Evolutionary conservation across 2,888 invertebrate genomes (phyloP), one percentile per base, ranked within the genome.

Genomic region (Oxytorus armatus): DNA sequence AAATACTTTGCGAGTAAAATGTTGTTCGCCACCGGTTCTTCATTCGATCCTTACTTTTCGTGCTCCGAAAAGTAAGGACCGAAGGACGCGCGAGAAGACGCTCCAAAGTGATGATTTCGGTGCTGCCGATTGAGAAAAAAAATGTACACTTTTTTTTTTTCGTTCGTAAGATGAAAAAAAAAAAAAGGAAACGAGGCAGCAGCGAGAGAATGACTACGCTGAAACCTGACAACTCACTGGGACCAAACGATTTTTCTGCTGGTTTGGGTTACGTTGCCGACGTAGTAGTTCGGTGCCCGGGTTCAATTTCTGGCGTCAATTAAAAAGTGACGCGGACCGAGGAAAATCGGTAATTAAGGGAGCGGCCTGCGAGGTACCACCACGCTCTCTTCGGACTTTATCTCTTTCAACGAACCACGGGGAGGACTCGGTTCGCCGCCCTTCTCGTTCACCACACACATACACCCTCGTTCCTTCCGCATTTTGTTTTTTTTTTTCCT

Each of bases 241-340:
- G 77, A 74, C 76, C 70, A 47, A 39, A 79, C 55, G 44, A 59
- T 77, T 57, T 63, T 18, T 42, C 70, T 53, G 69, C 39, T 68
- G 65, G 16, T 33, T n/a, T 42, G 57, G 44, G 21, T 57, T 36
- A 47, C 63, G 68, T 68, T 69, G 78, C 57, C 69, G n/a, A 47
- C 57, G 69, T 47, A 47, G 65, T 47, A 47, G 65, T 29, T 11
- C 33, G 47, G 11, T 23, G 49, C 25, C 25, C n/a, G 23, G 74
- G 83, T 90, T 89, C 89, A 89, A 91, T 91, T 90, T 90, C 90
- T 90, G 89, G 90, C 88, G 90, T 91, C 90, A 90, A 90, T 91
- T 90, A 90, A 90, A 91, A 91, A 90, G 90, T 90, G 90, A 91
- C 90, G 89, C 88, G 89, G 88, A 90, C 88, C 91, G 89, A 90